Percentiles rank a stretch among this genome's conserved stretches.
Evolutionary conservation across 2,888 invertebrate species (phyloP).

Genomic region (Deilephila elpenor): DNA sequence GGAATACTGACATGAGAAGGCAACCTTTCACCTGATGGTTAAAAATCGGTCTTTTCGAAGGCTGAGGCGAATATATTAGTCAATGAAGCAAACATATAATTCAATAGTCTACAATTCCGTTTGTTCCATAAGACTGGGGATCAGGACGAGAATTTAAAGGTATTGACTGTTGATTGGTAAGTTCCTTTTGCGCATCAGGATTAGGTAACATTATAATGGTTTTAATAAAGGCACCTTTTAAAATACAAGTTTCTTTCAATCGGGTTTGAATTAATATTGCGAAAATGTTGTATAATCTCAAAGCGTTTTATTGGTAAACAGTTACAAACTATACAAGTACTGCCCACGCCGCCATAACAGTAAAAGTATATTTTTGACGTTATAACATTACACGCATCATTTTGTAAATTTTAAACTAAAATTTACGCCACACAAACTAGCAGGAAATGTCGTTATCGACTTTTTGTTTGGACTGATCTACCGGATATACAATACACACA

Average conservation of each 20-base stretch:
- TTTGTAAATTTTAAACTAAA: neutral
- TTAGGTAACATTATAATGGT: too few relatives aligned
- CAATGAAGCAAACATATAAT: too few relatives aligned
- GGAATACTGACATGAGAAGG: too few relatives aligned
- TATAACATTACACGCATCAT: slow-evolving; percentile 13
- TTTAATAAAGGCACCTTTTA: neutral
- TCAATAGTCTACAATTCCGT: too few relatives aligned
- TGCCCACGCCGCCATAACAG: neutral
- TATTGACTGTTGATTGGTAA: too few relatives aligned
- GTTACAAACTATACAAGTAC: neutral
- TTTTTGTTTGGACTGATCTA: neutral
- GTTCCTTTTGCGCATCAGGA: too few relatives aligned
- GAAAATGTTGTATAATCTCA: neutral
- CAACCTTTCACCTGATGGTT: too few relatives aligned
- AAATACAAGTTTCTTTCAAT: neutral
- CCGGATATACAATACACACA: neutral
- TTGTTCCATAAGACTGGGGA: too few relatives aligned
- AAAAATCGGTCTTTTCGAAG: too few relatives aligned
- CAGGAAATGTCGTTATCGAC: neutral
- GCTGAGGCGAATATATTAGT: too few relatives aligned
- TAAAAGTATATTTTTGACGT: slow-evolving; percentile 27
- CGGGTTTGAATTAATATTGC: neutral
- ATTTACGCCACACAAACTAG: neutral
- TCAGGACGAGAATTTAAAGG: too few relatives aligned
- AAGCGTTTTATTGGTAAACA: slow-evolving; percentile 17